Percentiles rank a stretch among this genome's conserved stretches.
phyloP scores from a whole-genome alignment of 1,140 invertebrate genomes.

The Dysdera silvatica region DNA sequence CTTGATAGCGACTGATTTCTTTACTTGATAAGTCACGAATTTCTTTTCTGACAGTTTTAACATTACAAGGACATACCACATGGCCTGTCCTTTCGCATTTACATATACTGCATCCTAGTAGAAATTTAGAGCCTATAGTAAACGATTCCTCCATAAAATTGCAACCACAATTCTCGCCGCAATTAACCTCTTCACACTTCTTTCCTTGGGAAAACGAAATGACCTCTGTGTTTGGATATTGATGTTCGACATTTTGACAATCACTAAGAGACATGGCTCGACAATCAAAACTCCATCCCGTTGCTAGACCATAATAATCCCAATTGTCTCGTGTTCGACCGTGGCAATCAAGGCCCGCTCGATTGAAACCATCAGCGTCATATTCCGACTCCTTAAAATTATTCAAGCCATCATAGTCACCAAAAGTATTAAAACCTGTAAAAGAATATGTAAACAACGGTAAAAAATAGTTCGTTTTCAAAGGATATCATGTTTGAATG shows the following conservation, averaged over 20 bases:
- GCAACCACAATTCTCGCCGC: conserved; percentile 20
- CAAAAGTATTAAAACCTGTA: conserved; percentile 21
- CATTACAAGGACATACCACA: conserved; percentile 14
- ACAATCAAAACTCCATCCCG: conserved; percentile 19
- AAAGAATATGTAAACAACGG: not conserved
- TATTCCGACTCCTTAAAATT: conserved; percentile 12
- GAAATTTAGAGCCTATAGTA: not conserved
- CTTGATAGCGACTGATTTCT: conserved; percentile 21
- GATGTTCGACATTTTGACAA: conserved; percentile 23
- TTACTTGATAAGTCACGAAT: conserved; percentile 19
- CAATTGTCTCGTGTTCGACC: conserved; percentile 17
- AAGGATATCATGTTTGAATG: not conserved
- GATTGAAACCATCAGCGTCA: conserved; percentile 22
- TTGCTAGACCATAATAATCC: conserved; percentile 14
- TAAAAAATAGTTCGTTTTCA: not conserved
- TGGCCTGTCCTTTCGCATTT: conserved; percentile 8
- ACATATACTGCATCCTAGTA: conserved; percentile 16
- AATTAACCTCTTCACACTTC: conserved; percentile 27
- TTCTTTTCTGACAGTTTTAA: conserved; percentile 18
- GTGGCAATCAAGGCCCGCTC: conserved; percentile 24
- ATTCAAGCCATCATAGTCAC: conserved; percentile 23
- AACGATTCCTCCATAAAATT: conserved; percentile 17
- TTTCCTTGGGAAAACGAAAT: conserved; percentile 22
- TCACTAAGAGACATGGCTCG: conserved; percentile 21
- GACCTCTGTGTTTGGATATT: conserved; percentile 1